A percentile compares a stretch with the other conserved stretches of the same genome.
These are phyloP conservation scores for Tichodroma muraria DNA, from an alignment of 2,113 vertebrate species.

Conservation along the genomic window DNA sequence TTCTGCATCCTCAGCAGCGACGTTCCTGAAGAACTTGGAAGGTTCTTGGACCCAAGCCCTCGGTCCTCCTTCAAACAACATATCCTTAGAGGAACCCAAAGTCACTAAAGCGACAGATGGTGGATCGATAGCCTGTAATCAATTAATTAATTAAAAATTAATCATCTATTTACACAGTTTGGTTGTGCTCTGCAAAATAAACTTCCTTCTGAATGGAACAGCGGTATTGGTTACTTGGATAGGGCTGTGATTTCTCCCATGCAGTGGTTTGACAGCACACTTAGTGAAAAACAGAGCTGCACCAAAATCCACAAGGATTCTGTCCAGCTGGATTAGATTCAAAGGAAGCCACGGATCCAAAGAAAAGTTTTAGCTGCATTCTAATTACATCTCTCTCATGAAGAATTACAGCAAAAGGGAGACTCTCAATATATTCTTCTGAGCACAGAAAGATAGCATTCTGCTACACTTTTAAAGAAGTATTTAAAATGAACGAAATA, in stretches of 20 bases:
- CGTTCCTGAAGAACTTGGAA: slow-evolving; percentile 86
- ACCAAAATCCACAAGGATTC: not conserved
- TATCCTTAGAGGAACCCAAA: slow-evolving; percentile 91
- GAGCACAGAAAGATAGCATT: not conserved
- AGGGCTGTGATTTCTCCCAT: not conserved
- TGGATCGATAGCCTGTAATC: slow-evolving; percentile 82
- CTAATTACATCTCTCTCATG: not conserved
- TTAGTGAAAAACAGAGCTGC: not conserved
- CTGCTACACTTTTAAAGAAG: not conserved
- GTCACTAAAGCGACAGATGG: slow-evolving; percentile 85
- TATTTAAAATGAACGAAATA: not conserved
- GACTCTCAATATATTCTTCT: not conserved
- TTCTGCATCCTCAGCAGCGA: slow-evolving; percentile 72
- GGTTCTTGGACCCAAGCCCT: slow-evolving; percentile 93
- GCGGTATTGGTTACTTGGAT: not conserved
- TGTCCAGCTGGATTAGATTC: not conserved
- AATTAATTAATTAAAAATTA: not conserved
- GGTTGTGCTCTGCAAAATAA: not conserved
- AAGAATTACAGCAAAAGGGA: not conserved
- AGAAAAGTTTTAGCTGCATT: not conserved
- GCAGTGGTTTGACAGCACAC: not conserved
- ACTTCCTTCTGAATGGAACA: not conserved
- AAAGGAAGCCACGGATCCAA: not conserved
- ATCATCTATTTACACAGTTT: not conserved
- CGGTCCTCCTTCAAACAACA: slow-evolving; percentile 91